These are phyloP conservation scores for Mystacides longicornis DNA, from an alignment of 2,888 invertebrate species.

Conservation along the genomic window DNA sequence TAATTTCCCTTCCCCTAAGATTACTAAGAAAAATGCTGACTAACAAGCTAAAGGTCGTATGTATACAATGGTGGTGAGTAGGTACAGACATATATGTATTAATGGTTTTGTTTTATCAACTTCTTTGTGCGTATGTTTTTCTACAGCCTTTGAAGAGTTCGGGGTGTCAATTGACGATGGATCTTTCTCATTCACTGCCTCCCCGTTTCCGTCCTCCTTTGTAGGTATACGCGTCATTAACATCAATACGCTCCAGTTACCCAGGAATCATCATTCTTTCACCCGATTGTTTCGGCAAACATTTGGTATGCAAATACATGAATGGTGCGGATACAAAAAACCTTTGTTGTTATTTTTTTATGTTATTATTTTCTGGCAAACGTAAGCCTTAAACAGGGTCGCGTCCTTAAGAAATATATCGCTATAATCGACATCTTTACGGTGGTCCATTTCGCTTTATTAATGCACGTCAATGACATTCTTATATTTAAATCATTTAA, in stretches of 20 bases:
- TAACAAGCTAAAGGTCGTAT: neutral
- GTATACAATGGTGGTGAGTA: too few species aligned
- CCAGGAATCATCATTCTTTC: neutral
- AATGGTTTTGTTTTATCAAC: neutral
- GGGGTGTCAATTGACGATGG: constrained; percentile 15
- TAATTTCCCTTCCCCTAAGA: too few species aligned
- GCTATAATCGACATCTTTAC: neutral
- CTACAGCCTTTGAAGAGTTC: neutral
- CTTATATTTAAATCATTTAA: too few species aligned
- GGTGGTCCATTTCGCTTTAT: neutral
- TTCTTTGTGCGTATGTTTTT: too few species aligned
- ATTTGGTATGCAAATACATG: constrained; percentile 20
- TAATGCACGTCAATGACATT: too few species aligned
- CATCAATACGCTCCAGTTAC: neutral
- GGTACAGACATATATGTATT: neutral
- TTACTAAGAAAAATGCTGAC: neutral
- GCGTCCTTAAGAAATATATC: neutral
- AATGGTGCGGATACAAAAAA: constrained; percentile 15
- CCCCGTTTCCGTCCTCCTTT: neutral
- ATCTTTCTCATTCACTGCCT: neutral
- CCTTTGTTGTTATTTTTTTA: neutral
- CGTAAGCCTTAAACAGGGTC: neutral
- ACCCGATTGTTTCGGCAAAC: constrained; percentile 11
- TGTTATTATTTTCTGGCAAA: neutral
- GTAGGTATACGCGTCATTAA: too few species aligned